Conservation (phyloP, 1,140 invertebrate species). For the Mycetomoellerius zeteki region DNA sequence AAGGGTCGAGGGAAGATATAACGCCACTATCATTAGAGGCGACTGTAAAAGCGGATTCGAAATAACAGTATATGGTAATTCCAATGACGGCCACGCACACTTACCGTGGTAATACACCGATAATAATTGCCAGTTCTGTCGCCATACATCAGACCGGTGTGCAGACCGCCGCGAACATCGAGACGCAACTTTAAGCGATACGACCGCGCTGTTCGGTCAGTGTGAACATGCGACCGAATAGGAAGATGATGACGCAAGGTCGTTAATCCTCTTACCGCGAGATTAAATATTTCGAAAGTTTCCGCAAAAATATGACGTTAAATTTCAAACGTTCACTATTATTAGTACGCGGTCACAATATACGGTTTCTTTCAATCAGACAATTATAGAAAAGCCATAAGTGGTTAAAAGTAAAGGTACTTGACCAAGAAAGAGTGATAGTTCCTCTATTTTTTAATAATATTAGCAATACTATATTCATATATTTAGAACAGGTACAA, state of each 20-base stretch:
- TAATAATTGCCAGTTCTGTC: slow-evolving; percentile 76
- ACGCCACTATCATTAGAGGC: slow-evolving; percentile 75
- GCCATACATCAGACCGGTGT: slow-evolving; percentile 69
- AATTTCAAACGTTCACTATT: slow-evolving; percentile 22
- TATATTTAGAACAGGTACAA: background rate
- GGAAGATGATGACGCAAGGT: slow-evolving; percentile 33
- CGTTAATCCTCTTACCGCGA: slow-evolving; percentile 63
- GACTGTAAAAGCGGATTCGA: slow-evolving; percentile 72
- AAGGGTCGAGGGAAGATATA: slow-evolving; percentile 48
- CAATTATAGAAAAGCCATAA: slow-evolving; percentile 2
- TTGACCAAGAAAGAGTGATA: too few species aligned
- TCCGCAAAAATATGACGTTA: slow-evolving; percentile 19
- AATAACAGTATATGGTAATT: slow-evolving; percentile 79
- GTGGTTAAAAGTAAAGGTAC: background rate
- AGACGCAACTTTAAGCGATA: slow-evolving; percentile 59
- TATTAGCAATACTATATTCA: background rate
- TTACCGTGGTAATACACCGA: slow-evolving; percentile 71
- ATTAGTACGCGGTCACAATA: slow-evolving; percentile 14
- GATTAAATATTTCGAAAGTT: slow-evolving; percentile 68
- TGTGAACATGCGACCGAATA: slow-evolving; percentile 33
- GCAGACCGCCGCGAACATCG: slow-evolving; percentile 58
- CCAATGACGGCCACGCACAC: slow-evolving; percentile 78
- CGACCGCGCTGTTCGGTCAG: background rate
- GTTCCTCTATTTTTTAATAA: background rate
- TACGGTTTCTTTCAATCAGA: background rate